A percentile compares a stretch with the other conserved stretches of the same genome.
These are phyloP conservation scores for Lamellibrachia columna DNA, from an alignment of 2,888 invertebrate species.

Conservation along the genomic window DNA sequence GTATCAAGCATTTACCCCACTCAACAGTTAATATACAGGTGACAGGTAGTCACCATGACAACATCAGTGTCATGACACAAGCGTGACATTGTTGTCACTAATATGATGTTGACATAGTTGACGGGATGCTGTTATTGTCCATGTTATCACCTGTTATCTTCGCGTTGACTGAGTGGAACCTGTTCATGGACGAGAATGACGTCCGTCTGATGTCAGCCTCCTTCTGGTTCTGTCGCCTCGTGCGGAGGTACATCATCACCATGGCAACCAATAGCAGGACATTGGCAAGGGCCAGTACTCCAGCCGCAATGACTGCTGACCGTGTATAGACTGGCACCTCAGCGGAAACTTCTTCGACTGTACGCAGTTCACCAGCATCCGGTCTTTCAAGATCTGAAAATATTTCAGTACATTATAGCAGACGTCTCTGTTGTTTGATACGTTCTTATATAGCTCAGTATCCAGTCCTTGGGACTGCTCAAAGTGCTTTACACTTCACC, in stretches of 20 bases:
- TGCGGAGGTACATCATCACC: conserved; percentile 7
- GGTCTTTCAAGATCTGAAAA: not conserved
- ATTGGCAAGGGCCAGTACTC: not conserved
- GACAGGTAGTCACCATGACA: not conserved
- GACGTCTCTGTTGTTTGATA: too few species aligned
- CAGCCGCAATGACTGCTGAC: not conserved
- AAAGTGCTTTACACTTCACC: too few species aligned
- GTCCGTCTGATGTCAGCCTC: not conserved
- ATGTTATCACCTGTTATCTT: not conserved
- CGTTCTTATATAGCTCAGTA: too few species aligned
- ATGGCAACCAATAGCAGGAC: conserved; percentile 24
- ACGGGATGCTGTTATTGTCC: not conserved
- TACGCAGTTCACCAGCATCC: not conserved
- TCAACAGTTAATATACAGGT: not conserved
- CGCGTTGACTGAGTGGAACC: conserved; percentile 19
- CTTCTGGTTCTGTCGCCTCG: conserved; percentile 17
- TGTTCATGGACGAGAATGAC: not conserved
- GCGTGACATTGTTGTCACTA: not conserved
- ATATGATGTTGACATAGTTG: not conserved
- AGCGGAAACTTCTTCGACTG: not conserved
- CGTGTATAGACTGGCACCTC: not conserved
- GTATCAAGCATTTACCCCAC: not conserved
- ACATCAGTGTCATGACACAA: not conserved
- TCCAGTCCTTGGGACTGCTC: too few species aligned
- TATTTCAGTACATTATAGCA: not conserved